These are phyloP conservation scores for Platygyra sinensis DNA, from an alignment of 64 coral and sea anemone species.

Conservation along the genomic window DNA sequence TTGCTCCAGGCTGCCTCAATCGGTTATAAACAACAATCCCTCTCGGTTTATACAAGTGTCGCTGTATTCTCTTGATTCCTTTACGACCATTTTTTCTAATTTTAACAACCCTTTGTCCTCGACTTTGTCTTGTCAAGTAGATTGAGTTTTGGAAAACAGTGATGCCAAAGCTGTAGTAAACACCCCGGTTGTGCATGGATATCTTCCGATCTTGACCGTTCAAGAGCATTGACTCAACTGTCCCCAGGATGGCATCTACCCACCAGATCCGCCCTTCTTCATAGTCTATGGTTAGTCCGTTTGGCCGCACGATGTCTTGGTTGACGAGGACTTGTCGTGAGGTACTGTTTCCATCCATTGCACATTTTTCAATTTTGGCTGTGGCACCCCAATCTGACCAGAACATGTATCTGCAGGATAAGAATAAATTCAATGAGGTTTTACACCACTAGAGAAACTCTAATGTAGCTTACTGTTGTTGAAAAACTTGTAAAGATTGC, in stretches of 20 bases:
- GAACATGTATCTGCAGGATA: not conserved
- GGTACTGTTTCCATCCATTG: constrained; percentile 52
- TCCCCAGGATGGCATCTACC: constrained; percentile 67
- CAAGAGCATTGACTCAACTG: constrained; percentile 53
- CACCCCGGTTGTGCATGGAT: not conserved
- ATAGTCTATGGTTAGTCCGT: constrained; percentile 75
- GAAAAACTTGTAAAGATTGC: too few species aligned
- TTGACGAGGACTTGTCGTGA: constrained; percentile 55
- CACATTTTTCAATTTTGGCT: constrained; percentile 70
- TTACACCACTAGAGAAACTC: too few species aligned
- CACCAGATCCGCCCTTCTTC: constrained; percentile 66
- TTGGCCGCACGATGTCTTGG: constrained; percentile 66
- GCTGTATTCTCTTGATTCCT: not conserved
- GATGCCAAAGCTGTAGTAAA: not conserved
- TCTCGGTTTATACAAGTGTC: not conserved
- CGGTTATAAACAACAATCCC: not conserved
- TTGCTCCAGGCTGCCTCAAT: not conserved
- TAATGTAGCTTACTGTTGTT: too few species aligned
- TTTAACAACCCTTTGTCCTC: not conserved
- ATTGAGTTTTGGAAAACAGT: not conserved
- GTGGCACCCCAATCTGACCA: constrained; percentile 65
- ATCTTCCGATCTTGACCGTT: constrained; percentile 40
- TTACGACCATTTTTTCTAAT: not conserved
- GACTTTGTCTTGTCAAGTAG: not conserved
- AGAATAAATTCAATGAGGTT: not conserved